phyloP scores from a whole-genome alignment of 2,797 vertebrate species.

The Capromys pilorides region DNA sequence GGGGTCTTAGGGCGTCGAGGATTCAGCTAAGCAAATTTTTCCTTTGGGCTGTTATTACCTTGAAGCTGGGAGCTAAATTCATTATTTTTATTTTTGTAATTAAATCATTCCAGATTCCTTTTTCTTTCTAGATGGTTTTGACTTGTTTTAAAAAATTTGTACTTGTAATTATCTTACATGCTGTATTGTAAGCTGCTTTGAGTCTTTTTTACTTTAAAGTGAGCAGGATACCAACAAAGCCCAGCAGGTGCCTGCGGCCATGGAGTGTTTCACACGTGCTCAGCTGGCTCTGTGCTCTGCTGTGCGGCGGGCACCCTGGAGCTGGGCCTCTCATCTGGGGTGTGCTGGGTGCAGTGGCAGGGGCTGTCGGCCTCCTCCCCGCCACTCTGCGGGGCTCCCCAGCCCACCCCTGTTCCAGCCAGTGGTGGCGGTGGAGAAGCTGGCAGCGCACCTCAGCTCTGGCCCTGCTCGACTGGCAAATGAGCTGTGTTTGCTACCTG shows the following conservation, averaged over 20 bases:
- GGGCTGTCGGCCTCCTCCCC: not conserved
- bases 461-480: not conserved
- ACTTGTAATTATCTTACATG: not conserved
- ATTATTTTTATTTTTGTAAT: slow-evolving; percentile 19
- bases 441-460: not conserved
- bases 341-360: accelerated
- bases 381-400: accelerated
- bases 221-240: not conserved
- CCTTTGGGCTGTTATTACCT: not conserved
- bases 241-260: not conserved
- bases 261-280: not conserved
- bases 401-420: not conserved
- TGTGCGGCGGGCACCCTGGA: accelerated
- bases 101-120: not conserved
- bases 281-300: not conserved
- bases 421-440: accelerated
- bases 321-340: not conserved
- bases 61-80: not conserved
- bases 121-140: slow-evolving; percentile 4
- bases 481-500: accelerated
- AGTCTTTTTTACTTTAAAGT: not conserved
- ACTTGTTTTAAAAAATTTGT: not conserved
- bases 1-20: accelerated
- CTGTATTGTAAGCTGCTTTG: not conserved
- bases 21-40: not conserved